phyloP scores from a whole-genome alignment of 2,797 vertebrate genomes.

The Galago senegalensis region DNA sequence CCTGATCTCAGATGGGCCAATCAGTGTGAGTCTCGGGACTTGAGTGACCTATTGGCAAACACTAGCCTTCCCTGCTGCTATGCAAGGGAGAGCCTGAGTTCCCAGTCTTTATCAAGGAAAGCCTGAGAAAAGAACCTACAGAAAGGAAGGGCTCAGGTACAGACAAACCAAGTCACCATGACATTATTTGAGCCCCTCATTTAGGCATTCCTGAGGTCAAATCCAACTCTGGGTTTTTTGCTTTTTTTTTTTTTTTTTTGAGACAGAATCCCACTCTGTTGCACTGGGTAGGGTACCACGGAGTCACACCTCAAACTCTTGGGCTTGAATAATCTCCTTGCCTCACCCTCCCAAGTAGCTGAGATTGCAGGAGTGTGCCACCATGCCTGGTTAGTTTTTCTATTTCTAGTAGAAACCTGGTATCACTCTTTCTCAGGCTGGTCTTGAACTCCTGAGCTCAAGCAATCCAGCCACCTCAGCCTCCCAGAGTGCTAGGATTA shows the following conservation, averaged over 20 bases:
- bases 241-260: not conserved
- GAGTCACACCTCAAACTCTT: too few relatives aligned
- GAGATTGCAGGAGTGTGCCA: too few relatives aligned
- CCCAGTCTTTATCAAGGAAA: not conserved
- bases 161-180: not conserved
- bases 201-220: not conserved
- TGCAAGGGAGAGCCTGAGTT: not conserved
- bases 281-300: too few relatives aligned
- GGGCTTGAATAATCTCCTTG: too few relatives aligned
- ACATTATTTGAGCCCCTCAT: not conserved
- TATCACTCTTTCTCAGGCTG: too few relatives aligned
- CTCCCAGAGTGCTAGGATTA: too few relatives aligned
- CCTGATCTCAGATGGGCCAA: not conserved
- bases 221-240: not conserved
- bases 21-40: not conserved
- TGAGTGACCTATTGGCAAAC: not conserved
- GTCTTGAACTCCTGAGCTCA: too few relatives aligned
- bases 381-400: too few relatives aligned
- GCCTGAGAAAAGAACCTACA: conserved; percentile 20
- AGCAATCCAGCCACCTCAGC: too few relatives aligned
- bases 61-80: not conserved
- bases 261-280: too few relatives aligned
- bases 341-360: too few relatives aligned
- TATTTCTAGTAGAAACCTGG: too few relatives aligned
- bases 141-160: not conserved